Evolutionary conservation across 2,888 invertebrate species (phyloP).

Genomic region (Caenorhabditis sulstoni): DNA sequence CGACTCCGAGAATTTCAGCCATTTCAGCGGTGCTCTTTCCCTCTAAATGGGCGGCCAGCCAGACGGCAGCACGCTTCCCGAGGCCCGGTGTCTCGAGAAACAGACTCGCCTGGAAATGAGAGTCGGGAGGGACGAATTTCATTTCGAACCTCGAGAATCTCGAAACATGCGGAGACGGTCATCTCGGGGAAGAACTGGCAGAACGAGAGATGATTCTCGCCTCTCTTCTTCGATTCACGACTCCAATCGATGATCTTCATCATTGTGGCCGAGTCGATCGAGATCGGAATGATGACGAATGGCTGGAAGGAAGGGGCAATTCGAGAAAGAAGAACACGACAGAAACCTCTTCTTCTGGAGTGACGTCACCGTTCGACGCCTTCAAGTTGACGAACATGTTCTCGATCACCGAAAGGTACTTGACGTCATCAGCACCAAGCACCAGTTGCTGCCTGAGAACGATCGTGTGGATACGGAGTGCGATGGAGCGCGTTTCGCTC

Average conservation of each 20-base stretch:
- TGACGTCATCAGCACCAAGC: slow-evolving; percentile 44
- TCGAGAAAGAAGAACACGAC: too few species aligned
- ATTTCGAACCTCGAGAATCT: slow-evolving; percentile 53
- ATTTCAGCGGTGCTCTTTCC: slow-evolving; percentile 51
- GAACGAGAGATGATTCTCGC: slow-evolving; percentile 16
- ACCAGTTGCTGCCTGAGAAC: slow-evolving; percentile 41
- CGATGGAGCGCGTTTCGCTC: background rate
- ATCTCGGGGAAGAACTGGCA: slow-evolving; percentile 32
- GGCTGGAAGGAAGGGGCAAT: slow-evolving; percentile 39
- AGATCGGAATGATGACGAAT: slow-evolving; percentile 48
- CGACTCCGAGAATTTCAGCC: slow-evolving; percentile 45
- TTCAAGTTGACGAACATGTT: slow-evolving; percentile 53
- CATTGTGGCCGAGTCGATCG: slow-evolving; percentile 44
- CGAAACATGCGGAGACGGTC: slow-evolving; percentile 32
- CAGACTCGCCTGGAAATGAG: slow-evolving; percentile 42
- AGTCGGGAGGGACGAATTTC: too few species aligned
- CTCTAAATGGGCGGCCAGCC: slow-evolving; percentile 51
- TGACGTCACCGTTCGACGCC: slow-evolving; percentile 5
- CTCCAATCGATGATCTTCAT: slow-evolving; percentile 52
- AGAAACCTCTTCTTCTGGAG: slow-evolving; percentile 11
- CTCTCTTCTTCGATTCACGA: slow-evolving; percentile 30
- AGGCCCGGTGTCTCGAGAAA: slow-evolving; percentile 37
- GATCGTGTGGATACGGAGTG: background rate
- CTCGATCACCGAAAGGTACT: slow-evolving; percentile 46
- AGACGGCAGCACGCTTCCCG: slow-evolving; percentile 30